These are phyloP conservation scores for Zootoca vivipara DNA, from an alignment of 2,113 vertebrate genomes.

Conservation along the genomic window DNA sequence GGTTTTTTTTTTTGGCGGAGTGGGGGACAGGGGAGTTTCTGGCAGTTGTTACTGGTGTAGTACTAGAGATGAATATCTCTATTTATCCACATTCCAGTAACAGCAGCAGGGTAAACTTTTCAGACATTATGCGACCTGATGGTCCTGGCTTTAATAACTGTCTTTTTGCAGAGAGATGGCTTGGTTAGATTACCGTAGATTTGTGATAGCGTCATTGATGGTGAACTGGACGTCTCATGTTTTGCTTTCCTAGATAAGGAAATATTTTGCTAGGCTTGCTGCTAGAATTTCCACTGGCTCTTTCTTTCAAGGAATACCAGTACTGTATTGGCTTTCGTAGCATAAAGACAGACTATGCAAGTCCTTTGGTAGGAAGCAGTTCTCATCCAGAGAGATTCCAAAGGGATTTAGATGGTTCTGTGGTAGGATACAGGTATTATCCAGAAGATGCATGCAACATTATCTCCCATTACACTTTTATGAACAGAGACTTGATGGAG, in stretches of 20 bases:
- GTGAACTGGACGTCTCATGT: neutral
- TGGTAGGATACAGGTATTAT: neutral
- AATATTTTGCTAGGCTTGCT: neutral
- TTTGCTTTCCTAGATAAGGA: slow-evolving; percentile 2
- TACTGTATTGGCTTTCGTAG: neutral
- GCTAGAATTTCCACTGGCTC: neutral
- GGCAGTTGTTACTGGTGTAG: accelerated
- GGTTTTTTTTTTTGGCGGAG: neutral
- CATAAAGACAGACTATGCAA: neutral
- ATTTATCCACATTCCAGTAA: neutral
- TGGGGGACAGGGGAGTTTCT: neutral
- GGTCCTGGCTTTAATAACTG: neutral
- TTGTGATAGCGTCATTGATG: accelerated
- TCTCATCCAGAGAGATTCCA: neutral
- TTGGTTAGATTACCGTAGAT: neutral
- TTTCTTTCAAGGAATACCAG: neutral
- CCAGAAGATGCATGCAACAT: neutral
- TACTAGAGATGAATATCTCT: accelerated
- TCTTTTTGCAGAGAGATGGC: neutral
- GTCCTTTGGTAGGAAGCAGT: neutral
- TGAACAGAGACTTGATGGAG: neutral
- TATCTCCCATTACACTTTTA: neutral
- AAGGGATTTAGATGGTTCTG: neutral
- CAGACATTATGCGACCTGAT: accelerated
- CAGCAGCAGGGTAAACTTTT: neutral